A percentile compares a stretch with the other conserved stretches of the same genome.
Conservation (phyloP, 2,888 invertebrate species). For the Aphodius sticticus region DNA sequence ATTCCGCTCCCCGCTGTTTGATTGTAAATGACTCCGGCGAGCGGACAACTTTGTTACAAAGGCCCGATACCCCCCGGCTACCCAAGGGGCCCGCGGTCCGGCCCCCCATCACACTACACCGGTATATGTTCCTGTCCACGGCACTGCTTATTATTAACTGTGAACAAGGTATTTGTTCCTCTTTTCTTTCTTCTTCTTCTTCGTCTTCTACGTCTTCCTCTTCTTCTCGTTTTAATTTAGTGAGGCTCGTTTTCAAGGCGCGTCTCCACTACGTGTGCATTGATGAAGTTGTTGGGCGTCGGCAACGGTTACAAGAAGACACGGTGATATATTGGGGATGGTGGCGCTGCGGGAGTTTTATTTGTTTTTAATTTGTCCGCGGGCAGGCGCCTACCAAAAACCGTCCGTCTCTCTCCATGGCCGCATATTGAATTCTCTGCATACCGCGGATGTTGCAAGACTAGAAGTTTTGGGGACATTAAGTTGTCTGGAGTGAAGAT, state of each 20-base stretch:
- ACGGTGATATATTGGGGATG: background rate
- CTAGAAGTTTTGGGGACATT: background rate
- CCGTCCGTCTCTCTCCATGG: background rate
- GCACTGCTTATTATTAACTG: slow-evolving; percentile 48
- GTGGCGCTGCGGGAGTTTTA: background rate
- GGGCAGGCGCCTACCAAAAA: background rate
- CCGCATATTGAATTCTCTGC: background rate
- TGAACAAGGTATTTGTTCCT: slow-evolving; percentile 43
- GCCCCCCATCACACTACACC: slow-evolving; percentile 36
- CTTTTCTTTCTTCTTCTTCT: slow-evolving; percentile 13
- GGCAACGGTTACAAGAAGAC: background rate
- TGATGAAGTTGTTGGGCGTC: background rate
- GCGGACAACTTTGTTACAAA: slow-evolving; percentile 45
- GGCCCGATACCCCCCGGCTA: slow-evolving; percentile 38
- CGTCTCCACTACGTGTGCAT: background rate
- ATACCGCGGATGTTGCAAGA: background rate
- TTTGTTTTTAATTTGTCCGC: slow-evolving; percentile 4
- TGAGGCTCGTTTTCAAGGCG: background rate
- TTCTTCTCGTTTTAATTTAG: slow-evolving; percentile 27
- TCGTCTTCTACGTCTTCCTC: slow-evolving; percentile 14
- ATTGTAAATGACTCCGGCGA: slow-evolving; percentile 44
- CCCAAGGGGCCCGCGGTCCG: slow-evolving; percentile 28
- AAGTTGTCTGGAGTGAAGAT: background rate
- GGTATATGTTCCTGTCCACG: slow-evolving; percentile 47
- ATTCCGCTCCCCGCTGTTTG: slow-evolving; percentile 42